Evolutionary conservation across 2,888 invertebrate genomes (phyloP).

Genomic region (Oxycera nigricornis): DNA sequence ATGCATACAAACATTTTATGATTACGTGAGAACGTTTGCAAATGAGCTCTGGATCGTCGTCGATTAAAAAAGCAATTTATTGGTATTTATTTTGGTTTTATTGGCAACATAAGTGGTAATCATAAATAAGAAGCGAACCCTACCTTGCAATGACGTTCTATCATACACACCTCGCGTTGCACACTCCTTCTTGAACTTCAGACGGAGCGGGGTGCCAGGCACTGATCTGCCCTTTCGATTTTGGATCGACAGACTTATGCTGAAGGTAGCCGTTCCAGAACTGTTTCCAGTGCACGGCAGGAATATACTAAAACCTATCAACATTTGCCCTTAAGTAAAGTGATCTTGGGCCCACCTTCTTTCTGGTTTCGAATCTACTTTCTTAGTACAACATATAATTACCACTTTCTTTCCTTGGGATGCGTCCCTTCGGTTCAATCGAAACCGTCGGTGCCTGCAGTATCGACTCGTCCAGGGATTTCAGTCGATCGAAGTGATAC

Average conservation of each 20-base stretch:
- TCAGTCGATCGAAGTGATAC: slow-evolving; percentile 86
- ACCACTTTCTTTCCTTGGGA: slow-evolving; percentile 88
- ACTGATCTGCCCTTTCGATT: slow-evolving; percentile 79
- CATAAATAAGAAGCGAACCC: slow-evolving; percentile 56
- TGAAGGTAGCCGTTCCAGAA: slow-evolving; percentile 87
- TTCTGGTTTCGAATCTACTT: neutral
- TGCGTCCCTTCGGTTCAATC: slow-evolving; percentile 83
- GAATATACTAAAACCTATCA: slow-evolving; percentile 82
- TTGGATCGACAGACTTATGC: slow-evolving; percentile 84
- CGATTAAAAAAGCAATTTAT: slow-evolving; percentile 42
- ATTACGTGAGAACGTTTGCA: slow-evolving; percentile 10
- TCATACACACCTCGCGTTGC: slow-evolving; percentile 88
- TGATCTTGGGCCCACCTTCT: too few relatives aligned
- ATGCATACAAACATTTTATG: slow-evolving; percentile 28
- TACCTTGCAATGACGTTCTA: slow-evolving; percentile 63
- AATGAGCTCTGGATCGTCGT: neutral
- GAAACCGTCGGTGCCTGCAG: slow-evolving; percentile 87
- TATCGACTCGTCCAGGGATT: slow-evolving; percentile 84
- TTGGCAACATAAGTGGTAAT: slow-evolving; percentile 6
- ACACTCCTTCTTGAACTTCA: slow-evolving; percentile 91
- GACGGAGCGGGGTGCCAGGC: slow-evolving; percentile 85
- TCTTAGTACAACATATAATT: slow-evolving; percentile 51
- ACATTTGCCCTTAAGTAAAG: too few relatives aligned
- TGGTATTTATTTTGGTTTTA: slow-evolving; percentile 17
- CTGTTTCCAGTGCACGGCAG: slow-evolving; percentile 87